A percentile compares a stretch with the other conserved stretches of the same genome.
Evolutionary conservation across 2,888 invertebrate species (phyloP).

Genomic region (Drosophila subsilvestris): DNA sequence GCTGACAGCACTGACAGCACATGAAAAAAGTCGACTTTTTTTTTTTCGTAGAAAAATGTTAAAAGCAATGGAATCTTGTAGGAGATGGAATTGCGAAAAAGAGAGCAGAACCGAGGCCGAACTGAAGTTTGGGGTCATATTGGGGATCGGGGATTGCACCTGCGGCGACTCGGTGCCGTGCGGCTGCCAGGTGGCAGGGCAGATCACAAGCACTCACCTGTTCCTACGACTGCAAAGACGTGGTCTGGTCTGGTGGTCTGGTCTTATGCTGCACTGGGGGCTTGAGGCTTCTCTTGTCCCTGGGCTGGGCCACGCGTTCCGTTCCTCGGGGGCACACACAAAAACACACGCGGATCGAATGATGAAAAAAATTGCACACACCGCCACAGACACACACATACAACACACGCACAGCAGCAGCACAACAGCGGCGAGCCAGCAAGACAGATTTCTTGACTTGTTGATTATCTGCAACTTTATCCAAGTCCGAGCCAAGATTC

Average conservation of each 20-base stretch:
- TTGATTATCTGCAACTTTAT: conserved; percentile 29
- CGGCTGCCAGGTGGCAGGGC: conserved; percentile 29
- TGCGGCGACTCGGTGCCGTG: not conserved
- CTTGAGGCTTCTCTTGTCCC: not conserved
- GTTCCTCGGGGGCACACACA: conserved; percentile 19
- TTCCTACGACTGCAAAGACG: conserved; percentile 10
- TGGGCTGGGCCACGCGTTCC: conserved; percentile 23
- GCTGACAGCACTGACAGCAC: conserved; percentile 60
- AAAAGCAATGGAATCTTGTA: conserved; percentile 43
- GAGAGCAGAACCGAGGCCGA: not conserved
- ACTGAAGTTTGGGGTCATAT: conserved; percentile 1
- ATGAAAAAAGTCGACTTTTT: conserved; percentile 36
- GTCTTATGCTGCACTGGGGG: not conserved
- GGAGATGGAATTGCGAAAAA: conserved; percentile 9
- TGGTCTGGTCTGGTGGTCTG: conserved; percentile 2
- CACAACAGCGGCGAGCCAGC: conserved; percentile 29
- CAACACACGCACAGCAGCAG: conserved; percentile 19
- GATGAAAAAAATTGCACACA: conserved; percentile 62
- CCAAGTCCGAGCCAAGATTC: conserved; percentile 43
- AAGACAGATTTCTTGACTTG: conserved; percentile 31
- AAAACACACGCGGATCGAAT: conserved; percentile 62
- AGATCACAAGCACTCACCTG: conserved; percentile 25
- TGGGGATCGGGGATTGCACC: conserved; percentile 9
- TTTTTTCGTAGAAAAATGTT: conserved; percentile 31
- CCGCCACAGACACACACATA: conserved; percentile 30